Percentiles rank a stretch among this genome's conserved stretches.
Evolutionary conservation across 2,113 vertebrate species (phyloP).

Genomic region (Melozone crissalis): DNA sequence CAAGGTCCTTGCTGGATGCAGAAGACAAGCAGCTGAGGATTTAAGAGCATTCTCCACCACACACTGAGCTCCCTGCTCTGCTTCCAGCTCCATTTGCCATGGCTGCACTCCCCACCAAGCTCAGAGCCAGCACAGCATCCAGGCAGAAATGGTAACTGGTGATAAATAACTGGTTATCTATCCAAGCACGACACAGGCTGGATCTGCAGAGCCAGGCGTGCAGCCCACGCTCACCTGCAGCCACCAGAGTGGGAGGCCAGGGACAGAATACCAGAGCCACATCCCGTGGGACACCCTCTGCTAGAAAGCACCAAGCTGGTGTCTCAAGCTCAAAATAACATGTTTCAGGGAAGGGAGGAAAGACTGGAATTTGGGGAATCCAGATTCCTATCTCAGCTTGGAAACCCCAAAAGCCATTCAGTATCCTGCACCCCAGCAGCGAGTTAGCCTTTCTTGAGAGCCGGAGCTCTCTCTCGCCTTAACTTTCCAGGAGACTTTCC

Average conservation of each 20-base stretch:
- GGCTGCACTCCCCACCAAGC: background rate
- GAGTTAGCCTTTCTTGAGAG: background rate
- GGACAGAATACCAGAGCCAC: background rate
- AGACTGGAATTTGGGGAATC: background rate
- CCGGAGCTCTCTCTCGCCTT: background rate
- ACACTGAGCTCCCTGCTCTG: fast-evolving
- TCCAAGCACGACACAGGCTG: background rate
- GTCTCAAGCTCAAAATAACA: background rate
- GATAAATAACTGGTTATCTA: background rate
- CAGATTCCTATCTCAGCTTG: background rate
- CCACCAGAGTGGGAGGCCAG: fast-evolving
- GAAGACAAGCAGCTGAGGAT: background rate
- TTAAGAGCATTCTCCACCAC: fast-evolving
- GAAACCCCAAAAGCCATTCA: background rate
- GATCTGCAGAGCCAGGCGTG: background rate
- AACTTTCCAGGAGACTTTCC: background rate
- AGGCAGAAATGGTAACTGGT: background rate
- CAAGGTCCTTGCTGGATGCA: background rate
- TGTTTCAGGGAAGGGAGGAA: background rate
- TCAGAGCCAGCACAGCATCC: background rate
- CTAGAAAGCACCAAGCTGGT: background rate
- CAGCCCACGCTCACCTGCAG: background rate
- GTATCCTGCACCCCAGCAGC: background rate
- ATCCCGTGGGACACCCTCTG: background rate
- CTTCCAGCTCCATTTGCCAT: background rate